Evolutionary conservation across 2,113 vertebrate genomes (phyloP).

Genomic region (Scolopax mira): DNA sequence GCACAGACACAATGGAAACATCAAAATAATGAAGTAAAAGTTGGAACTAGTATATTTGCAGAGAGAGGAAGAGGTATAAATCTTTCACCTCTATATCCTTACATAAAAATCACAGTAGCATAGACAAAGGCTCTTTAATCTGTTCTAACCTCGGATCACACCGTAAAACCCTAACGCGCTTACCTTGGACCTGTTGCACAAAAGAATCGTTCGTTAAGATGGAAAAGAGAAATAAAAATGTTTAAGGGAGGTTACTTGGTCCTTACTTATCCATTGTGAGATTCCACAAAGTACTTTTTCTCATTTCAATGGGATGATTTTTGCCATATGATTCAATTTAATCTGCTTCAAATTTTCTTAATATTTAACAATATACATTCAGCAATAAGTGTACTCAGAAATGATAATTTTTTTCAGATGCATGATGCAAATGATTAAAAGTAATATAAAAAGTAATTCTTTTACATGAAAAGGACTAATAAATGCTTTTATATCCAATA

Average conservation of each 20-base stretch:
- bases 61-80: not conserved
- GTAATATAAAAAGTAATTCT: not conserved
- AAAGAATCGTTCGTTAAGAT: not conserved
- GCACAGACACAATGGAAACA: not conserved
- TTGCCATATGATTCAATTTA: not conserved
- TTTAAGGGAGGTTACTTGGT: not conserved
- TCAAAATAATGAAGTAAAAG: not conserved
- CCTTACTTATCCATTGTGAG: not conserved
- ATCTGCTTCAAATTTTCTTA: not conserved
- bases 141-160: not conserved
- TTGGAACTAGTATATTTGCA: not conserved
- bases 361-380: not conserved
- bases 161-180: not conserved
- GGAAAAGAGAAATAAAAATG: not conserved
- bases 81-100: not conserved
- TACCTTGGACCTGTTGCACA: not conserved
- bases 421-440: not conserved
- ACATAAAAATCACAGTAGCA: not conserved
- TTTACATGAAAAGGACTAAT: not conserved
- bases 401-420: not conserved
- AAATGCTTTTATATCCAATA: not conserved
- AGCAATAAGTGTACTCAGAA: not conserved
- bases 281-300: not conserved
- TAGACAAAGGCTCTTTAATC: not conserved
- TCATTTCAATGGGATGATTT: not conserved